Base-by-base conservation (phyloP, 2,888 invertebrate genomes). In the Herminia tarsipennalis region DNA sequence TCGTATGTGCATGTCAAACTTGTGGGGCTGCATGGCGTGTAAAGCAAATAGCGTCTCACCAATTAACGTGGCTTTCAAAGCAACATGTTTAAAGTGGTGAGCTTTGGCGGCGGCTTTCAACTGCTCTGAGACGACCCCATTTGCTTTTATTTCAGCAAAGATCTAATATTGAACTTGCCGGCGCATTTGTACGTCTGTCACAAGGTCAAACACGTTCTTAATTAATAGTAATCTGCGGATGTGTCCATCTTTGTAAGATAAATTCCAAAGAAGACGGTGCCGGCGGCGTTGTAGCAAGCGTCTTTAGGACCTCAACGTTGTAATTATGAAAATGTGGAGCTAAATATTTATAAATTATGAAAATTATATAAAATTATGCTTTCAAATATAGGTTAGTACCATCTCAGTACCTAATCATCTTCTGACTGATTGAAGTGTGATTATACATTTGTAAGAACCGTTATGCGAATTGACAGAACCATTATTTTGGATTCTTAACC, bases 1-100 rank as follows among this genome's bases (percentile, higher is more conserved):
- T 18, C 36, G 42, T 56, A 49, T 52, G 53, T 44, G 53, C 33
- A 56, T 58, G 64, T 54, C 53, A 51, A 56, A 56, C 61, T 44
- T 62, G 39, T 43, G 46, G 56, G 61, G 57, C 50, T 58, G 70
- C 53, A 63, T 66, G 63, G 68, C 61, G 64, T 64, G 71, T 70
- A 72, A 65, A 65, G 71, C 74, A 81, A 78, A 80, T 73, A 78
- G 65, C 75, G 75, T 71, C 71, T 64, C 73, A 77, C 79, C 84
- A 88, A 87, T 88, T 87, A 88, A 80, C 83, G 84, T 80, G 64
- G 70, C 76, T 81, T 72, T 81, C 76, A 76, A 76, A 80, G 76
- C 66, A 71, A 73, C 73, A 74, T 72, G 75, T 76, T 74, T 72
- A 69, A 72, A 80, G 72, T 73, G 68, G 62, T 58, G 71, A 66